Conservation (phyloP, 2,888 invertebrate species). For the Hymenopus coronatus region DNA sequence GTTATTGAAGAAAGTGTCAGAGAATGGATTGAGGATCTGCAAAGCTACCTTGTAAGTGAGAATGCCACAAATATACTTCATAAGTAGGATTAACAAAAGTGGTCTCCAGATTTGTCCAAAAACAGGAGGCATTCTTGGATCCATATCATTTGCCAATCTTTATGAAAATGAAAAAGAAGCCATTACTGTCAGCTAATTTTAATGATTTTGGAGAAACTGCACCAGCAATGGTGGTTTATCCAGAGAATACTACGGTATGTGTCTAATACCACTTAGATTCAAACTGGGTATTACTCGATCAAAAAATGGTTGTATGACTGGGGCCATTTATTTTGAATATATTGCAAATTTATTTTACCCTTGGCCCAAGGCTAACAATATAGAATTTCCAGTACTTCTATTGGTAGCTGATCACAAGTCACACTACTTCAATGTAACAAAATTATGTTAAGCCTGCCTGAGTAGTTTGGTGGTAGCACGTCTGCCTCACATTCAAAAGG, state of each 20-base stretch:
- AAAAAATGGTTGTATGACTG: neutral
- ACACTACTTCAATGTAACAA: neutral
- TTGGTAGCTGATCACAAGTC: neutral
- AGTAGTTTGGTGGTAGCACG: too few species aligned
- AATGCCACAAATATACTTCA: too few species aligned
- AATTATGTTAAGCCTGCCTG: too few species aligned
- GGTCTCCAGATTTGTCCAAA: neutral
- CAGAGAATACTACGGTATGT: neutral
- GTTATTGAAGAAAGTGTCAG: neutral
- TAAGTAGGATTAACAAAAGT: neutral
- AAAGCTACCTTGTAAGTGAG: too few species aligned
- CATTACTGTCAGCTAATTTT: neutral
- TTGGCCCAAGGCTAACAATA: too few species aligned
- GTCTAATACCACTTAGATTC: neutral
- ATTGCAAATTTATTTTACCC: too few species aligned
- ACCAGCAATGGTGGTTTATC: neutral
- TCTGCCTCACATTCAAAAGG: too few species aligned
- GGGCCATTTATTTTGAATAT: neutral
- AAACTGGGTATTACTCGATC: neutral
- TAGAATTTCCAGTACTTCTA: neutral
- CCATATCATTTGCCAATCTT: too few species aligned
- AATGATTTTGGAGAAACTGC: neutral
- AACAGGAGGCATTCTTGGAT: too few species aligned
- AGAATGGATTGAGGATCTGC: neutral
- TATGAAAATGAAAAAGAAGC: neutral